These are phyloP conservation scores for Amiota communis DNA, from an alignment of 2,888 invertebrate species.

Conservation along the genomic window DNA sequence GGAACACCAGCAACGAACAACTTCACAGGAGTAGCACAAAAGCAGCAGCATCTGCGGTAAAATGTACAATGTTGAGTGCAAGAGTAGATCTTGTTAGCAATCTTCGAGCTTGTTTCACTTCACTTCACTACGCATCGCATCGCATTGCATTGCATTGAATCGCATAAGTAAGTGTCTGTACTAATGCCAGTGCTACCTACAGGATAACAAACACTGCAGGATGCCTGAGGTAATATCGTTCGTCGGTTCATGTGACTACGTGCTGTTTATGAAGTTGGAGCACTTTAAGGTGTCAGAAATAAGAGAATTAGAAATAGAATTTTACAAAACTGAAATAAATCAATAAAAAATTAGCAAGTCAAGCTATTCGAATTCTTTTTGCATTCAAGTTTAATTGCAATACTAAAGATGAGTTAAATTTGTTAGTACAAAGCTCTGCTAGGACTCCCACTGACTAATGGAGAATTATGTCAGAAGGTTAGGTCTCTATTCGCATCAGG, in stretches of 20 bases:
- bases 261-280: background rate
- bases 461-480: no score
- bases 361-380: no score
- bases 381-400: no score
- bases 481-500: no score
- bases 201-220: background rate
- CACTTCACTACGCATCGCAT: background rate
- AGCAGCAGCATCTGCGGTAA: no score
- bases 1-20: background rate
- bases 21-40: background rate
- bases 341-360: background rate
- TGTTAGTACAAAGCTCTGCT: no score
- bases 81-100: conserved; percentile 15
- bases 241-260: background rate
- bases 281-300: no score
- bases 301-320: no score
- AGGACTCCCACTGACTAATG: no score
- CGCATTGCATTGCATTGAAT: background rate
- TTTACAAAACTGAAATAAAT: background rate
- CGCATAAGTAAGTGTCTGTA: conserved; percentile 10
- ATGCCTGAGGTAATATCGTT: background rate
- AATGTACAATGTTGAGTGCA: background rate
- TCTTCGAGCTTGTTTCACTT: background rate
- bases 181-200: background rate
- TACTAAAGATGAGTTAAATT: no score